Evolutionary conservation across 2,113 vertebrate species (phyloP), one percentile per base, ranked within the genome.

Genomic region (Rhegmatorhina hoffmannsi): DNA sequence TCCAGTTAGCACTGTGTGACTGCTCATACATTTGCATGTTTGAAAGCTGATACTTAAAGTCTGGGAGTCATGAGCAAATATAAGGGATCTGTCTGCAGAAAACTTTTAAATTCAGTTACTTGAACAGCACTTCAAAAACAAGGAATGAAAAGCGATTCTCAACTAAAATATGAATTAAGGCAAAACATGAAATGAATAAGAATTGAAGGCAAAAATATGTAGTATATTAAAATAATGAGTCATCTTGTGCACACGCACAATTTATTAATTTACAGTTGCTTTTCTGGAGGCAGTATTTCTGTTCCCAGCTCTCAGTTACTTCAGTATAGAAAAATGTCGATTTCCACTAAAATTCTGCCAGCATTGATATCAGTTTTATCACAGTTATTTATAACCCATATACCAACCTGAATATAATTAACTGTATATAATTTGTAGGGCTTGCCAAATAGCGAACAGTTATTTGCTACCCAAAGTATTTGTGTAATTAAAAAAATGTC

Each of bases 401-500:
- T 64, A 90, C 83, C 88, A 92, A 96, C 90, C 88, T 94, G 94
- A 94, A 92, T 89, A 58, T 96, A 95, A 97, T 96, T 97, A 97
- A 95, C 92, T 60, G 49, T 79, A 75, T 92, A 66, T 89, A 92
- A 96, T 96, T 92, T 86, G 80, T 86, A 87, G 80, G 66, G 66
- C 76, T 94, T 94, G 93, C 95, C 96, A 97, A 95, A 97, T 90
- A 93, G 78, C 2, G 33, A 93, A 46, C 77, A 70, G 90, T 94
- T 96, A 92, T 96, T 96, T 96, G 88, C 88, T 73, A 90, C 62
- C 38, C 86, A 50, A 95, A 94, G 92, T 96, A 96, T 96, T 97
- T 95, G 84, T 95, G 85, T 95, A 93, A 97, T 96, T 97, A 96
- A 96, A 97, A 95, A 96, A 96, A 95, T 76, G 88, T 94, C 92